Evolutionary conservation across 1,140 invertebrate species (phyloP), one percentile per base, ranked within the genome.

Genomic region (Drosophila littoralis): DNA sequence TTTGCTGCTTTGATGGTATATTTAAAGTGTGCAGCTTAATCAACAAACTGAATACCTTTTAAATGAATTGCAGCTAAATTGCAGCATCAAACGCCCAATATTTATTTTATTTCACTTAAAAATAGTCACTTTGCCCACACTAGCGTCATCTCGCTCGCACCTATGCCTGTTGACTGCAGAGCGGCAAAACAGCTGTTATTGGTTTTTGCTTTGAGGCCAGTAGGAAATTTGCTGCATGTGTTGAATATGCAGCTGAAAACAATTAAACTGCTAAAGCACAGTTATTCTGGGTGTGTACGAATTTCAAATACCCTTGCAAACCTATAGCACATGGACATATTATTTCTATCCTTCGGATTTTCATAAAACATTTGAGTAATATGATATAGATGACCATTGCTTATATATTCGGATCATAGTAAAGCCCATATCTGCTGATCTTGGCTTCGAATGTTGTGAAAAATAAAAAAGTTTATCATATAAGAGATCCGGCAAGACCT

Each of bases 151-250:
- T 17, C 72, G 0, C 66, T 88, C 51, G 33, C 43, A 54, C 76
- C 33, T 17, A 12, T 45, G 69, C 74, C 71, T 88, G 71, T 82
- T 79, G 79, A 67, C 45, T 63, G 51, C 52, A 9, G 1, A 57
- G 40, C 58, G 40, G 2, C 32, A 28, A 50, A 64, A 60, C 83
- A 88, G 79, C 84, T 89, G 84, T 77, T 83, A 59, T 57, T 10
- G 40, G n/a, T 33, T 36, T 36, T 36, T 36, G 15, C 8, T 70
- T 79, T 68, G 12, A 12, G 6, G 51, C 76, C 72, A 33, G 52
- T 77, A 43, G 50, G 9, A 70, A 86, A 79, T 82, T 54, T 33
- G 43, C 52, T 42, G 9, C 36, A 0, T 0, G 1, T 17, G 45
- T 6, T 40, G 8, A 32, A 46, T 10, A 35, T 8, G 1, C 35